Evolutionary conservation across 1,140 invertebrate species (phyloP), one percentile per base, ranked within the genome.

Genomic region (Piezodorus guildinii): DNA sequence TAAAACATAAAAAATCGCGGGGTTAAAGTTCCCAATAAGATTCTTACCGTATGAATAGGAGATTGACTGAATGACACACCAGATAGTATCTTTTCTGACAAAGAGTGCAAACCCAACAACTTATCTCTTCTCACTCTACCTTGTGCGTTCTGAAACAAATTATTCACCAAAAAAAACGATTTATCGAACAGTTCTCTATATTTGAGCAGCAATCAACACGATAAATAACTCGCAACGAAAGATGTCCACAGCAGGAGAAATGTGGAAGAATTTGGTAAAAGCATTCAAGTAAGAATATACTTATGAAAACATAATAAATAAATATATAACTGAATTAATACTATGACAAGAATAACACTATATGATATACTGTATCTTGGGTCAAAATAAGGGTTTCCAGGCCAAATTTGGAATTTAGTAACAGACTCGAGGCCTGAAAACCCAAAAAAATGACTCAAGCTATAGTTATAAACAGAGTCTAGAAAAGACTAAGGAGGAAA

Each of bases 91-190:
- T 16, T 60, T 30, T 39, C 58, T 60, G 25, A 30, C 14, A 44
- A 43, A 60, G 30, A 60, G 58, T 19, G 54, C 49, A 62, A 62
- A 59, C 44, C 59, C 16, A 65, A 17, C 43, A 62, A 16, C n/a
- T 49, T 49, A 49, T 60, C 3, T 60, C 58, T 39, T 60, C 58
- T 44, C 58, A 60, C 30, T 17, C 25, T n/a, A 60, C 34, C 39
- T 58, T 25, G 49, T 60, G 54, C 34, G 19, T 62, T 65, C 60
- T 65, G 64, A 62, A 62, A 62, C 59, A 62, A 62, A 62, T 65
- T 65, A 51, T 43, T 44, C 52, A 65, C 60, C 64, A 65, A 61
- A 65, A 39, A 65, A 43, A 34, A 25, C 34, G 17, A 65, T 65
- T 65, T 62, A 56, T 62, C 58, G 21, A 64, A 52, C 52, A 19